phyloP scores from a whole-genome alignment of 2,797 vertebrate genomes.

The Gymnoscopelus braueri region DNA sequence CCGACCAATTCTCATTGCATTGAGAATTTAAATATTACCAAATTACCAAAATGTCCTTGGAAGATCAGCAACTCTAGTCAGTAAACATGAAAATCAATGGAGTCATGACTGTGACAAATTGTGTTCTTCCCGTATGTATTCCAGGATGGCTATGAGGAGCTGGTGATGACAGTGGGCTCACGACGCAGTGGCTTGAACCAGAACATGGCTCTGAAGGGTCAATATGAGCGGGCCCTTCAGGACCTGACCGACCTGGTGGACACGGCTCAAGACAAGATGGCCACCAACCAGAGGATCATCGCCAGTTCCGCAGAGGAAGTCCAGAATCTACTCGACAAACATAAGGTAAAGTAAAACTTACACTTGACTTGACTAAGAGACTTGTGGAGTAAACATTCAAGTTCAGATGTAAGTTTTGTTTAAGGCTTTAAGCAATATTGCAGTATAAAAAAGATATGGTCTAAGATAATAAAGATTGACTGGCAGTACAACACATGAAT shows the following conservation, averaged over 20 bases:
- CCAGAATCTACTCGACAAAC: constrained; percentile 86
- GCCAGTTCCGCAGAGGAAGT: constrained; percentile 88
- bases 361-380: neutral
- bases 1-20: too few relatives aligned
- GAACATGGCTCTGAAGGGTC: constrained; percentile 88
- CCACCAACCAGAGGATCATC: constrained; percentile 85
- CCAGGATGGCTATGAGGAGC: constrained; percentile 91
- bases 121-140: constrained; percentile 9
- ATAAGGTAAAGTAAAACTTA: constrained; percentile 82
- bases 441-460: too few relatives aligned
- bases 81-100: too few relatives aligned
- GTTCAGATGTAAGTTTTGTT: too few relatives aligned
- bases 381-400: neutral
- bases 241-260: constrained; percentile 90
- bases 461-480: too few relatives aligned
- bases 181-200: constrained; percentile 89
- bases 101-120: too few relatives aligned
- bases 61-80: too few relatives aligned
- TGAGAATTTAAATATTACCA: too few relatives aligned
- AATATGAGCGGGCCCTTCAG: constrained; percentile 89
- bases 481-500: neutral
- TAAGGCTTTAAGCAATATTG: neutral
- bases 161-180: constrained; percentile 86
- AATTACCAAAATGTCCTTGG: too few relatives aligned
- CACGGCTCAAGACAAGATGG: constrained; percentile 92